Base-by-base conservation (phyloP, 2,113 vertebrate species). In the Stegastes partitus region DNA sequence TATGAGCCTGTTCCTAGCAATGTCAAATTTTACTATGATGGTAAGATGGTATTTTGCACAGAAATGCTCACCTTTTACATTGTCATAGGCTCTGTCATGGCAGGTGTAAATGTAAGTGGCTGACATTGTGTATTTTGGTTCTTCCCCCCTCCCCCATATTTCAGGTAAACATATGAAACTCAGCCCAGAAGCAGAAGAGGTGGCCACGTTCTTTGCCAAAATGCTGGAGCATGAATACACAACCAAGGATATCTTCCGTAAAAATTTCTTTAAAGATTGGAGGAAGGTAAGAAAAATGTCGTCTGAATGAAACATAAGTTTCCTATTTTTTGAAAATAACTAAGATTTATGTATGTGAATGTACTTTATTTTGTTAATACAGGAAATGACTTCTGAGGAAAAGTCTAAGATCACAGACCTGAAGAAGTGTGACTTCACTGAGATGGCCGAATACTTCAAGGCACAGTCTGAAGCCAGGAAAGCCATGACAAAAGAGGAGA, bases 211-310 rank as follows among this genome's bases (percentile, higher is more conserved):
- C 92, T 99, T 98, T 94, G 96, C 95, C 84, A 99, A 99, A 96
- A 99, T 99, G 98, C 95, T 99, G 81, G 98, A 99, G 85, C 98
- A 99, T 4, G 98, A 99, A 83, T 99, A 99, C 94, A 99, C 98
- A 91, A 98, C 98, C 77, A 99, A 99, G 85, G 97, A 99, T 54
- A 95, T 97, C 93, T 99, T 99, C 90, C 96, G 97, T 89, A 98
- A 99, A 95, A 99, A 99, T 92, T 99, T 99, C 80, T 99, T 99
- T 77, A 99, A 98, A 91, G 98, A 99, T 87, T 99, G 98, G 98
- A 95, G 96, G 65, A 99, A 98, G 97, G 98, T 99, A 79, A 2
- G 42, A 11, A 28, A 57, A 18, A 7, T 19, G 1, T 19, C 16
- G 2, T 49, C 44, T 37, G n/a, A n/a, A n/a, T 34, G 14, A 42